A percentile compares a stretch with the other conserved stretches of the same genome.
Conservation (phyloP, 2,888 invertebrate genomes). For the Cecidostiba fungosa region DNA sequence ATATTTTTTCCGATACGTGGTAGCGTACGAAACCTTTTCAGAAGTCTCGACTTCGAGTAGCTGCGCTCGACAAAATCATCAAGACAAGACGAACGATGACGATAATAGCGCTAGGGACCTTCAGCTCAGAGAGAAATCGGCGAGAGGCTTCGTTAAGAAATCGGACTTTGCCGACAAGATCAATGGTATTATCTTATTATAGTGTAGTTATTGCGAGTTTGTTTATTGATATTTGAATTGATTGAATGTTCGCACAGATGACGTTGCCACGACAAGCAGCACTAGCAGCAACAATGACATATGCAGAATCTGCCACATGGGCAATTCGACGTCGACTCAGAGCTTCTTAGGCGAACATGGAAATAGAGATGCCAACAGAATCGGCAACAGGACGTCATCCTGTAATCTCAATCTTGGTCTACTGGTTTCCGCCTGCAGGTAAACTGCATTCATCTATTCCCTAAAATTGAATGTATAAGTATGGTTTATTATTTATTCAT, state of each 20-base stretch:
- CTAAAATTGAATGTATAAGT: background rate
- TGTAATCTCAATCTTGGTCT: constrained; percentile 73
- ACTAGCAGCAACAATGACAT: constrained; percentile 70
- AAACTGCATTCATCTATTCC: constrained; percentile 59
- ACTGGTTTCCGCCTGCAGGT: constrained; percentile 78
- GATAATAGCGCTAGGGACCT: constrained; percentile 5
- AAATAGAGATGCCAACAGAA: background rate
- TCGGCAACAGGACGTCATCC: constrained; percentile 66
- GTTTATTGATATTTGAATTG: too few relatives aligned
- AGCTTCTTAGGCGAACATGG: constrained; percentile 12
- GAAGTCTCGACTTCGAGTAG: background rate
- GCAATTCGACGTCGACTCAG: constrained; percentile 64
- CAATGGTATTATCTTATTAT: constrained; percentile 38
- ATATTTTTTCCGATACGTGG: background rate
- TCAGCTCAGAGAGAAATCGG: background rate
- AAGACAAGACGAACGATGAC: constrained; percentile 16
- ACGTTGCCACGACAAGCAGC: constrained; percentile 22
- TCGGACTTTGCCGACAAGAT: background rate
- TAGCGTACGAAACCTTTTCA: constrained; percentile 35
- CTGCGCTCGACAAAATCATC: background rate
- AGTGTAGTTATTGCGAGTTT: too few relatives aligned
- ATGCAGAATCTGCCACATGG: constrained; percentile 79
- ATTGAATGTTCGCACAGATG: constrained; percentile 8
- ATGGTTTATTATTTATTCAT: too few relatives aligned
- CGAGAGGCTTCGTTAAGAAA: constrained; percentile 15